phyloP scores from a whole-genome alignment of 2,113 vertebrate genomes.

The Upupa epops region DNA sequence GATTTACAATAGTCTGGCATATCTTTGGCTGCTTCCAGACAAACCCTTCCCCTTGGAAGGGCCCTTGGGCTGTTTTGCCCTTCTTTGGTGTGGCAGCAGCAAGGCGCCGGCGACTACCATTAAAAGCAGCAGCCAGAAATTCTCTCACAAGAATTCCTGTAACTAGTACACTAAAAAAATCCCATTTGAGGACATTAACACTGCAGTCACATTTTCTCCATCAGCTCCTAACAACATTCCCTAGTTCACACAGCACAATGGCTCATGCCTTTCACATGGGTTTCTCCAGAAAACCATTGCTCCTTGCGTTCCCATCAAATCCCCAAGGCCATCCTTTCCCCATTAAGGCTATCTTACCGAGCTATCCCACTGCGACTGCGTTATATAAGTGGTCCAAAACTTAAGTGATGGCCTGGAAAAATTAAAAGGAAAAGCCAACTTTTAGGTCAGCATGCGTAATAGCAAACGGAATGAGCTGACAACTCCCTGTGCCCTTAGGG shows the following conservation, averaged over 20 bases:
- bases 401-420: conserved; percentile 26
- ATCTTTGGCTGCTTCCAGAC: background rate
- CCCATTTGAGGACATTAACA: background rate
- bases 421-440: conserved; percentile 36
- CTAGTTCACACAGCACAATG: background rate
- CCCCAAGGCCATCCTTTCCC: background rate
- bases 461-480: conserved; percentile 65
- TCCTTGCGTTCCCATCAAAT: background rate
- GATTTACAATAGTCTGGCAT: background rate
- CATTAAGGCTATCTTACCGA: background rate
- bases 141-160: background rate
- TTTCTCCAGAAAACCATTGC: background rate
- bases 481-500: conserved; percentile 47
- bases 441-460: conserved; percentile 35
- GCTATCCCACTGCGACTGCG: background rate
- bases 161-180: fast-evolving
- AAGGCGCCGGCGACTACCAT: background rate
- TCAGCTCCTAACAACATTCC: background rate
- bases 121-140: background rate
- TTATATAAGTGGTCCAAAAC: background rate
- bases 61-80: background rate
- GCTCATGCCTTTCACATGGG: background rate
- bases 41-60: background rate
- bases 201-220: background rate
- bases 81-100: conserved; percentile 29